A percentile compares a stretch with the other conserved stretches of the same genome.
Conservation (phyloP, 1,140 invertebrate genomes). For the Drosophila paulistorum region DNA sequence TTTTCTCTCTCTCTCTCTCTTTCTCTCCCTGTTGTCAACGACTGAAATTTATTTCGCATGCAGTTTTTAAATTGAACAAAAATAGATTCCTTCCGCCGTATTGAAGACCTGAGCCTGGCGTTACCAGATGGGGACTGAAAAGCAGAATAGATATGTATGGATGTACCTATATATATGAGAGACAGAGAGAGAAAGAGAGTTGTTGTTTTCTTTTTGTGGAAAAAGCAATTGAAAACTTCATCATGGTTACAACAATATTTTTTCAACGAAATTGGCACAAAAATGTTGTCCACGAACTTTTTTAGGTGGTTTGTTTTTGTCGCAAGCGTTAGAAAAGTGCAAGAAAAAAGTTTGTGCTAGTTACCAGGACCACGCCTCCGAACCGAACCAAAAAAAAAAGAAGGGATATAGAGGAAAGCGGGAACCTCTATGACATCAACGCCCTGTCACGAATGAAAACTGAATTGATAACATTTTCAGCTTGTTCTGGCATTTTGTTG, state of each 20-base stretch:
- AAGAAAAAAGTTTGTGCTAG: conserved; percentile 55
- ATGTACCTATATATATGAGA: background rate
- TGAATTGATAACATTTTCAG: conserved; percentile 78
- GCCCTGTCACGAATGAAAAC: conserved; percentile 64
- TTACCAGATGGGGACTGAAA: background rate
- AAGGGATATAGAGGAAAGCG: background rate
- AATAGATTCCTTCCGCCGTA: conserved; percentile 68
- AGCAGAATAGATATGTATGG: background rate
- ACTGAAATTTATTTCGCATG: conserved; percentile 74
- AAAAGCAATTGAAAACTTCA: conserved; percentile 80
- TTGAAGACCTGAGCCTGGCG: conserved; percentile 37
- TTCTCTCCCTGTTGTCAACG: conserved; percentile 23
- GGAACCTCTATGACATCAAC: conserved; percentile 46
- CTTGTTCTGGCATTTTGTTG: conserved; percentile 52
- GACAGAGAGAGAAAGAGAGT: conserved; percentile 12
- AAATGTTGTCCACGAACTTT: conserved; percentile 78
- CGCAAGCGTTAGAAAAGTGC: conserved; percentile 59
- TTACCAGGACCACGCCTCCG: conserved; percentile 52
- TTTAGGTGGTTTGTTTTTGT: conserved; percentile 11
- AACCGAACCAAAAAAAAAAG: background rate
- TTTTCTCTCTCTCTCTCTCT: background rate
- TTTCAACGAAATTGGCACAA: conserved; percentile 79
- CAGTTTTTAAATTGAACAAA: conserved; percentile 75
- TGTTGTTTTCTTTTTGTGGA: conserved; percentile 54
- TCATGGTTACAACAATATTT: conserved; percentile 80